Conservation (phyloP, 2,797 vertebrate genomes). For the Simalia tracyae region DNA sequence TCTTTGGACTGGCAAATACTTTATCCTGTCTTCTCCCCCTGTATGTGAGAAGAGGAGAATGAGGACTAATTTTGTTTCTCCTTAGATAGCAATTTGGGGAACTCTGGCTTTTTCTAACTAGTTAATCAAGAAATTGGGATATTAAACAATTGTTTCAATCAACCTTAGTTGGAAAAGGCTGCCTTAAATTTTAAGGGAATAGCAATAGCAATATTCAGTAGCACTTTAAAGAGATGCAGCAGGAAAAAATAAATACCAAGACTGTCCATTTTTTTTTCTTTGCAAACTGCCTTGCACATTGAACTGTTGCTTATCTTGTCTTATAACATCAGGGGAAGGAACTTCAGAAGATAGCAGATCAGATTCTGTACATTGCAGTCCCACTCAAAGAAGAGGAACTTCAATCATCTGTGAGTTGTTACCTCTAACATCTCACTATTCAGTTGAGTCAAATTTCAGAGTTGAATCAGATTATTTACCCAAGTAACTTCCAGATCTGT, state of each 20-base stretch:
- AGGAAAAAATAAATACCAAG: not conserved
- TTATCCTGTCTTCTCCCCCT: not conserved
- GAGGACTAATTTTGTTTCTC: not conserved
- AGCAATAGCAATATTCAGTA: not conserved
- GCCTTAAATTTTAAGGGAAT: not conserved
- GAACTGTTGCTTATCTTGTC: not conserved
- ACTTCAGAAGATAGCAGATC: conserved; percentile 6
- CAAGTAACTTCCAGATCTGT: not conserved
- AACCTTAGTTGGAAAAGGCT: not conserved
- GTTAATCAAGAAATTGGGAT: not conserved
- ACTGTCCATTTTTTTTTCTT: not conserved
- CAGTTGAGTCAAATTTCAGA: not conserved
- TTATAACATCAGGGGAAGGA: not conserved
- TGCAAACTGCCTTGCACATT: not conserved
- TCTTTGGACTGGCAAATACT: not conserved
- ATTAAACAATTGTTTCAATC: not conserved
- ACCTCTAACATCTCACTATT: not conserved
- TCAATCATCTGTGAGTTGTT: not conserved
- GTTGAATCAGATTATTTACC: not conserved
- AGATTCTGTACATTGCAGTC: not conserved
- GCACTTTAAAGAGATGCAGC: not conserved
- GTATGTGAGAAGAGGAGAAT: not conserved
- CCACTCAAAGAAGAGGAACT: not conserved
- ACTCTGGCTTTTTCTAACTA: not conserved
- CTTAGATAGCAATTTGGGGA: not conserved